Percentiles rank a stretch among this genome's conserved stretches.
Evolutionary conservation across 2,113 vertebrate species (phyloP).

Genomic region (Empidonax alnorum): DNA sequence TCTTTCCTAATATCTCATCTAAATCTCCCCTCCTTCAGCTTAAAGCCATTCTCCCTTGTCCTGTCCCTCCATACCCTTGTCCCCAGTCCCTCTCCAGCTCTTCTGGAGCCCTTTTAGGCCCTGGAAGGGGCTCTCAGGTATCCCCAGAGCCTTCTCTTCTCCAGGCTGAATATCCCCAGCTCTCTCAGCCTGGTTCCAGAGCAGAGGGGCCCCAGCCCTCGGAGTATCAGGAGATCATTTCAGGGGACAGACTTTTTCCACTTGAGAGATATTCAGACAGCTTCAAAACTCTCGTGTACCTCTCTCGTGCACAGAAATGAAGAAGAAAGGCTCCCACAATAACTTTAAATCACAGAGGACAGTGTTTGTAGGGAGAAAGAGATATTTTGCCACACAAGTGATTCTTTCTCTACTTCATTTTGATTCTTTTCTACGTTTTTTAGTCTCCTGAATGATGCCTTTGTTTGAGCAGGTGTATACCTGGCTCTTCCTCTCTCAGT

Average conservation of each 20-base stretch:
- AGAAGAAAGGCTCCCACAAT: not conserved
- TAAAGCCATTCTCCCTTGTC: not conserved
- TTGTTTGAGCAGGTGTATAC: not conserved
- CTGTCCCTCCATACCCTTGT: not conserved
- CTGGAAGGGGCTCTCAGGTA: not conserved
- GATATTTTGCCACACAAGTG: not conserved
- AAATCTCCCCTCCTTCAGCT: fast-evolving
- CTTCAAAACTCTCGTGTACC: not conserved
- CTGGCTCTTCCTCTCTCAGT: not conserved
- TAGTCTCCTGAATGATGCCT: not conserved
- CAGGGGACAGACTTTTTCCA: not conserved
- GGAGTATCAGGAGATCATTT: not conserved
- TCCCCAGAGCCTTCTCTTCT: not conserved
- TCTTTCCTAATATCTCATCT: not conserved
- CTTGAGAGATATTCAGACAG: fast-evolving
- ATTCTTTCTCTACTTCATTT: not conserved
- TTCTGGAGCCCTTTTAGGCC: not conserved
- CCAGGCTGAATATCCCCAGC: not conserved
- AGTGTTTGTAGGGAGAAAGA: not conserved
- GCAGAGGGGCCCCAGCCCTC: not conserved
- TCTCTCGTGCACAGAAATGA: fast-evolving
- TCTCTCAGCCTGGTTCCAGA: not conserved
- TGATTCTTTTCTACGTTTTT: not conserved
- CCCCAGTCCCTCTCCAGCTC: not conserved
- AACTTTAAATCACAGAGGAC: not conserved